A percentile compares a stretch with the other conserved stretches of the same genome.
Evolutionary conservation across 2,888 invertebrate genomes (phyloP).

Genomic region (Brenthis daphne): DNA sequence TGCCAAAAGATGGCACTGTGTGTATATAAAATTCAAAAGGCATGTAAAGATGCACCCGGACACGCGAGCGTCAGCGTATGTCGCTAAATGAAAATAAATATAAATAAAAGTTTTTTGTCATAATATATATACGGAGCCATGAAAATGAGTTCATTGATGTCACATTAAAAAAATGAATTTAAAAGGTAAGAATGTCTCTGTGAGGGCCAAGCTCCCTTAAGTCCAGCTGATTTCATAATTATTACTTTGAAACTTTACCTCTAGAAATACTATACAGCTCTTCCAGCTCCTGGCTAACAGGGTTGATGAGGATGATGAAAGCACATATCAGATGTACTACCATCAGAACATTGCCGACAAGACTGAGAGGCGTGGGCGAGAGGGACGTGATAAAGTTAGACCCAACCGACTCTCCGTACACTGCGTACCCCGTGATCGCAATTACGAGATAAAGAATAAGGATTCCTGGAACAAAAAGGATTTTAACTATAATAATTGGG

Average conservation of each 20-base stretch:
- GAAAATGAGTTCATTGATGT: too few relatives aligned
- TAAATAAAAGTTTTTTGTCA: background rate
- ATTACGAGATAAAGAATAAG: slow-evolving; percentile 83
- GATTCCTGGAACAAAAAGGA: slow-evolving; percentile 67
- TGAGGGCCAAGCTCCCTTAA: too few relatives aligned
- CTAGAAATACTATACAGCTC: slow-evolving; percentile 83
- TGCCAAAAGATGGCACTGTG: too few relatives aligned
- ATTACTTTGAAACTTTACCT: slow-evolving; percentile 62
- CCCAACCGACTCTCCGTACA: slow-evolving; percentile 83
- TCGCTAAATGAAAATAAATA: background rate
- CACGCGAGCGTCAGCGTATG: too few relatives aligned
- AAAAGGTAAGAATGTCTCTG: too few relatives aligned
- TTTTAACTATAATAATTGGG: too few relatives aligned
- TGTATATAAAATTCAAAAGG: too few relatives aligned
- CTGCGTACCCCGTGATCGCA: slow-evolving; percentile 83
- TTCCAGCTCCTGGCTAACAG: slow-evolving; percentile 87
- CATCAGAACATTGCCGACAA: slow-evolving; percentile 84
- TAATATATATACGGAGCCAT: too few relatives aligned
- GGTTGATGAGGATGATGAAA: slow-evolving; percentile 87
- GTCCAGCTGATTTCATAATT: background rate
- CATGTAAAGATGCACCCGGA: too few relatives aligned
- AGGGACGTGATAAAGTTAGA: slow-evolving; percentile 84
- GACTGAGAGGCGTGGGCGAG: slow-evolving; percentile 76
- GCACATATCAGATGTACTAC: slow-evolving; percentile 85
- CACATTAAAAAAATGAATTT: too few relatives aligned